These are phyloP conservation scores for Megalopta genalis DNA, from an alignment of 1,140 invertebrate genomes.

Conservation along the genomic window DNA sequence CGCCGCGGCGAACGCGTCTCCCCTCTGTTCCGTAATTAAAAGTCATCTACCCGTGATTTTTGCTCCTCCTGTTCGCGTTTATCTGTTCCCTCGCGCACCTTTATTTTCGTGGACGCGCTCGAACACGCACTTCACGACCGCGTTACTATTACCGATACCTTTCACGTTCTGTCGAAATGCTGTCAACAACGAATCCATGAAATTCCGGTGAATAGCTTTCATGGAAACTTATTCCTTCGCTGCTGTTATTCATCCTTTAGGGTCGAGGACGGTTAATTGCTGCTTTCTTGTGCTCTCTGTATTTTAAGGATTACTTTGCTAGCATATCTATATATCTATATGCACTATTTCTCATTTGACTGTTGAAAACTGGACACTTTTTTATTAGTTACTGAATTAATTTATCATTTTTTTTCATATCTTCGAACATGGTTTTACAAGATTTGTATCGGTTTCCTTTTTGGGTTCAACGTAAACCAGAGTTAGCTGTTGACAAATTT, in stretches of 20 bases:
- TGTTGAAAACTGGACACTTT: too few species aligned
- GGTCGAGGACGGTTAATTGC: background rate
- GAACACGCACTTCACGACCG: slow-evolving; percentile 23
- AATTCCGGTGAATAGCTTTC: too few species aligned
- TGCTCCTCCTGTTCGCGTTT: slow-evolving; percentile 22
- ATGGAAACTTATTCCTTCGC: background rate
- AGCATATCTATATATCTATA: too few species aligned
- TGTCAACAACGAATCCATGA: background rate
- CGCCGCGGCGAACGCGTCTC: slow-evolving; percentile 24
- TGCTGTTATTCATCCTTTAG: background rate
- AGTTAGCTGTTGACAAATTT: too few species aligned
- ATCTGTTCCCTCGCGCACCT: slow-evolving; percentile 13
- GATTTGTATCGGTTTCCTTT: too few species aligned
- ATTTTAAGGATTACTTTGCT: too few species aligned
- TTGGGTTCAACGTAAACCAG: too few species aligned
- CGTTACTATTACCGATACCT: slow-evolving; percentile 7
- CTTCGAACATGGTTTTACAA: too few species aligned
- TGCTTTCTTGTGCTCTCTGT: too few species aligned
- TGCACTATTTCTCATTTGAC: too few species aligned
- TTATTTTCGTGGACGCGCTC: background rate
- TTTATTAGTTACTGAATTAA: too few species aligned
- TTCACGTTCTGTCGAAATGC: background rate
- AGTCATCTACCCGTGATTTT: slow-evolving; percentile 47
- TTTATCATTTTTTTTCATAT: too few species aligned
- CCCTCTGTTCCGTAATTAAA: slow-evolving; percentile 44